Evolutionary conservation across 2,888 invertebrate genomes (phyloP).

Genomic region (Thymelicus acteon): DNA sequence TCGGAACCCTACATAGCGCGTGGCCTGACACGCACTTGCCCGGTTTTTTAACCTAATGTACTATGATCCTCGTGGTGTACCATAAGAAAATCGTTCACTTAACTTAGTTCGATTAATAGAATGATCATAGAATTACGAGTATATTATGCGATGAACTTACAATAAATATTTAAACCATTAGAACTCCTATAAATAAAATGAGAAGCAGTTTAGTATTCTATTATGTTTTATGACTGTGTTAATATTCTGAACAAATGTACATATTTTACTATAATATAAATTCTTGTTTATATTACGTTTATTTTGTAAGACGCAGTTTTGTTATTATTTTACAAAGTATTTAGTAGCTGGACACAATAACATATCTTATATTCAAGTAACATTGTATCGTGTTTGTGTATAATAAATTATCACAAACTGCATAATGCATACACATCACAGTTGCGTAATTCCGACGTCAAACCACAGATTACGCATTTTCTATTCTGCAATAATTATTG

Average conservation of each 20-base stretch:
- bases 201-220: too few relatives aligned
- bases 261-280: background rate
- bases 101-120: too few relatives aligned
- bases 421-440: slow-evolving; percentile 10
- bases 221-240: too few relatives aligned
- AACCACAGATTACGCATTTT: slow-evolving; percentile 28
- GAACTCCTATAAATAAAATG: too few relatives aligned
- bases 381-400: slow-evolving; percentile 23
- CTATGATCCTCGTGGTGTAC: too few relatives aligned
- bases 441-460: slow-evolving; percentile 30
- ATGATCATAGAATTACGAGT: too few relatives aligned
- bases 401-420: slow-evolving; percentile 7
- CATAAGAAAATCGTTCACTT: too few relatives aligned
- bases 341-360: slow-evolving; percentile 11
- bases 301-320: background rate
- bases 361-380: background rate
- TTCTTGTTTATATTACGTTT: background rate
- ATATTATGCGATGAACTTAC: too few relatives aligned
- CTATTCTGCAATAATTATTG: slow-evolving; percentile 1
- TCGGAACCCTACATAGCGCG: too few relatives aligned
- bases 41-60: too few relatives aligned
- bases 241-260: background rate
- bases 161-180: too few relatives aligned
- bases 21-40: too few relatives aligned
- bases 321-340: slow-evolving; percentile 18